A percentile compares a stretch with the other conserved stretches of the same genome.
Evolutionary conservation across 1,140 invertebrate genomes (phyloP).

Genomic region (Oscheius sp.): DNA sequence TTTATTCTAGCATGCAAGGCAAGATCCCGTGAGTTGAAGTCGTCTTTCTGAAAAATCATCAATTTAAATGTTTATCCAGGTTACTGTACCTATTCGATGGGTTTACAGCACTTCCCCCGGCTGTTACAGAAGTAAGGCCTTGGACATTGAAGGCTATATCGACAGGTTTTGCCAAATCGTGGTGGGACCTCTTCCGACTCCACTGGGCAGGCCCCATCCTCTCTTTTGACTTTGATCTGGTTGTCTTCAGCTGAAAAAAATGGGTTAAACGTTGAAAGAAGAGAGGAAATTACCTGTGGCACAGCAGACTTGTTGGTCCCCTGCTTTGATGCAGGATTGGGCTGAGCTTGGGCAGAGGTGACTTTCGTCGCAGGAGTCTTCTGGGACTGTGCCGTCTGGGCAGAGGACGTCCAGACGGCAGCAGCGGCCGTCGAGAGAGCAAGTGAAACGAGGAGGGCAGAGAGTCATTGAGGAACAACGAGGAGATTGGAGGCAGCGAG

Average conservation of each 20-base stretch:
- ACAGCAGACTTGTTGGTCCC: neutral
- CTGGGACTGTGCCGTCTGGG: slow-evolving; percentile 30
- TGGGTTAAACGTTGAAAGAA: neutral
- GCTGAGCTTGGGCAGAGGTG: slow-evolving; percentile 19
- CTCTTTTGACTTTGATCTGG: neutral
- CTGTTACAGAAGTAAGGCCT: slow-evolving; percentile 35
- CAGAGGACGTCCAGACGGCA: slow-evolving; percentile 18
- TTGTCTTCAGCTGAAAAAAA: neutral
- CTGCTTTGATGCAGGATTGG: neutral
- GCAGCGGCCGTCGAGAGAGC: slow-evolving; percentile 33
- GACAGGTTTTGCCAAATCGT: slow-evolving; percentile 17
- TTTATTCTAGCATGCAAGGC: slow-evolving; percentile 1
- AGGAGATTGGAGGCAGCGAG: slow-evolving; percentile 9
- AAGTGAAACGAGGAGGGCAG: slow-evolving; percentile 31
- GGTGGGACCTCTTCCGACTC: slow-evolving; percentile 29
- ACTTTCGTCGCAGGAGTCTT: slow-evolving; percentile 13
- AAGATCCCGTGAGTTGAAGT: no score
- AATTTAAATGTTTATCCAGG: neutral
- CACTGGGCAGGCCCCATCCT: slow-evolving; percentile 13
- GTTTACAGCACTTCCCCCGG: slow-evolving; percentile 24
- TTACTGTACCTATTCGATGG: neutral
- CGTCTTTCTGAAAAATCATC: neutral
- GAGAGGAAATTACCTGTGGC: neutral
- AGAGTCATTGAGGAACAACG: slow-evolving; percentile 19
- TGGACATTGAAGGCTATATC: slow-evolving; percentile 33